Evolutionary conservation across 2,888 invertebrate species (phyloP).

Genomic region (Diaperis boleti): DNA sequence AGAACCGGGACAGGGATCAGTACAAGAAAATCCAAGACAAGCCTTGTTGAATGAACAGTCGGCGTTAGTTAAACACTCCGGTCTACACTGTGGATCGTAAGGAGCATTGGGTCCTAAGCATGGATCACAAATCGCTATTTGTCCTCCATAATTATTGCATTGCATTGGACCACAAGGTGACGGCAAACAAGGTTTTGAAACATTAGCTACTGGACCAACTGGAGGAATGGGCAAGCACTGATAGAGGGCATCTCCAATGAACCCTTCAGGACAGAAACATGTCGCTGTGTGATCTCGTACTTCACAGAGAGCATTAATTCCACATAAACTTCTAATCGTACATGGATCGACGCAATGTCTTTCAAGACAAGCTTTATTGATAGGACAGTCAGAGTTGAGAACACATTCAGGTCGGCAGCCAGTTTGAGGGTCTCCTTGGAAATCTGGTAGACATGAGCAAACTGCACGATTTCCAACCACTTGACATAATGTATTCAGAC

Average conservation of each 20-base stretch:
- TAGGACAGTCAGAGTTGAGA: slow-evolving; percentile 85
- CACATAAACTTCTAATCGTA: slow-evolving; percentile 77
- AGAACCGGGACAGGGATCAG: slow-evolving; percentile 84
- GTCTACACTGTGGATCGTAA: slow-evolving; percentile 81
- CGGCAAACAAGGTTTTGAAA: slow-evolving; percentile 78
- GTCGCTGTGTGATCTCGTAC: slow-evolving; percentile 87
- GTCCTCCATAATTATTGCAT: slow-evolving; percentile 79
- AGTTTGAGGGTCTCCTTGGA: slow-evolving; percentile 81
- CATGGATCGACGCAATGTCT: slow-evolving; percentile 83
- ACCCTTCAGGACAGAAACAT: slow-evolving; percentile 82
- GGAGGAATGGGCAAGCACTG: slow-evolving; percentile 74
- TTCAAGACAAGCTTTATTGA: slow-evolving; percentile 80
- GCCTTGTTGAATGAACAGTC: slow-evolving; percentile 85
- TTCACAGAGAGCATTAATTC: slow-evolving; percentile 82
- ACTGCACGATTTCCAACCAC: slow-evolving; percentile 77
- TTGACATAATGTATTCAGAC: slow-evolving; percentile 83
- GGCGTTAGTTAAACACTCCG: slow-evolving; percentile 84
- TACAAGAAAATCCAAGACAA: slow-evolving; percentile 80
- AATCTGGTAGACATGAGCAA: slow-evolving; percentile 82
- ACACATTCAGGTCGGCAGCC: slow-evolving; percentile 85
- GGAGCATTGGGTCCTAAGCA: slow-evolving; percentile 77
- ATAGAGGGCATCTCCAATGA: slow-evolving; percentile 83
- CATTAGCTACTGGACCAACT: slow-evolving; percentile 67
- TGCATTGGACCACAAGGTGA: slow-evolving; percentile 80
- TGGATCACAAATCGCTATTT: slow-evolving; percentile 84